Evolutionary conservation across 23 tunicate species (phyloP), one percentile per base, ranked within the genome.

Genomic region (Corella eumyota): DNA sequence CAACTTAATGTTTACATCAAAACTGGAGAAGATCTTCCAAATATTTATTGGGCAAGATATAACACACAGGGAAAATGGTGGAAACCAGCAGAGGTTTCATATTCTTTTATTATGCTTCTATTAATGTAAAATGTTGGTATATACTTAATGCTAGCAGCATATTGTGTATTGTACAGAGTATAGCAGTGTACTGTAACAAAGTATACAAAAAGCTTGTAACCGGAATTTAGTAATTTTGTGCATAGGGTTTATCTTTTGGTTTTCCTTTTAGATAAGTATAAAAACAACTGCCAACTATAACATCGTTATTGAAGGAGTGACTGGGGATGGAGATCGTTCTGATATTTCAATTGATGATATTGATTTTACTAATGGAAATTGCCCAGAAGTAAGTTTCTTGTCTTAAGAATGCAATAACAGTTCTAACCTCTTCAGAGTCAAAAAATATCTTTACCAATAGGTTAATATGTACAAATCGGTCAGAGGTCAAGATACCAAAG

Each of bases 331-430:
- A 22, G 64, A 71, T 34, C 36, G 46, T 13, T 67, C 74, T 11
- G 78, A 80, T 44, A 51, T 80, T 1, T 78, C 90, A 6, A 64
- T 80, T 71, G 90, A 80, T 64, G 90, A 80, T 33, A 46, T 80
- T 25, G 27, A 60, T 4, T 71, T 66, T 6, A 56, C 67, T 9
- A 45, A 45, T 37, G 90, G 90, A 13, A 1, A 15, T 23, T 80
- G 90, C 45, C 67, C 72, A 6, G 61, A 58, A 56, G 90, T 80
- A 37, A 1, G 68, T 46, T 45, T 13, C 17, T 30, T 58, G n/a
- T n/a, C n/a, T n/a, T n/a, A n/a, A n/a, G n/a, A n/a, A n/a, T n/a
- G n/a, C n/a, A n/a, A n/a, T n/a, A n/a, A n/a, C n/a, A n/a, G n/a
- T n/a, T n/a, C n/a, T n/a, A n/a, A n/a, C n/a, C n/a, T n/a, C n/a